Evolutionary conservation across 1,140 invertebrate species (phyloP), one percentile per base, ranked within the genome.

Genomic region (Oncopodura yosiiana): DNA sequence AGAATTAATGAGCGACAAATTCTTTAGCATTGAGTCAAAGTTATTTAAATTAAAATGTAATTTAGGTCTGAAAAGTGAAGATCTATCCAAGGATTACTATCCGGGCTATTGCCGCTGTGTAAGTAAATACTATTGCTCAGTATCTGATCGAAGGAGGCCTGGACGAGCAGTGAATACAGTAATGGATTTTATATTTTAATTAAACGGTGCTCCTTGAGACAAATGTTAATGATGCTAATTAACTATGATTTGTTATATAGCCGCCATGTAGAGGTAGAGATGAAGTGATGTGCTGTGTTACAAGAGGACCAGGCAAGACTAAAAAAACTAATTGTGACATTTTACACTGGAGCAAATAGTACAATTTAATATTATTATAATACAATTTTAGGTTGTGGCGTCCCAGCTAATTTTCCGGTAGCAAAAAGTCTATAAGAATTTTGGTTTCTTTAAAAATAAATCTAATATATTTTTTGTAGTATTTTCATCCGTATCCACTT

Each of bases 261-360:
- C 57, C 61, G 1, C 54, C 49, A 6, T 63, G 61, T 49, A 19
- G 32, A 2, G 48, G 49, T 12, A 19, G 43, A 19, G 58, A 53
- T 29, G 49, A 60, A 50, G 58, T 63, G 11, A 63, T 63, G 61
- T 63, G 61, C 23, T 63, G 61, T 37, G 29, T 36, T 26, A 57
- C 55, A 41, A 43, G 26, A 12, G 56, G 56, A 30, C 56, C 57
- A 11, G 61, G 61, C n/a, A n/a, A n/a, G n/a, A n/a, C n/a, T n/a
- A n/a, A n/a, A n/a, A n/a, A n/a, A n/a, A n/a, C n/a, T n/a, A n/a
- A n/a, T n/a, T n/a, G n/a, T n/a, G n/a, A n/a, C n/a, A n/a, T n/a
- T n/a, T n/a, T n/a, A n/a, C n/a, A n/a, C n/a, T n/a, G n/a, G n/a
- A n/a, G n/a, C n/a, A n/a, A n/a, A n/a, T n/a, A n/a, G n/a, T n/a